These are phyloP conservation scores for Falco berigora DNA, from an alignment of 2,797 vertebrate genomes.

Conservation along the genomic window DNA sequence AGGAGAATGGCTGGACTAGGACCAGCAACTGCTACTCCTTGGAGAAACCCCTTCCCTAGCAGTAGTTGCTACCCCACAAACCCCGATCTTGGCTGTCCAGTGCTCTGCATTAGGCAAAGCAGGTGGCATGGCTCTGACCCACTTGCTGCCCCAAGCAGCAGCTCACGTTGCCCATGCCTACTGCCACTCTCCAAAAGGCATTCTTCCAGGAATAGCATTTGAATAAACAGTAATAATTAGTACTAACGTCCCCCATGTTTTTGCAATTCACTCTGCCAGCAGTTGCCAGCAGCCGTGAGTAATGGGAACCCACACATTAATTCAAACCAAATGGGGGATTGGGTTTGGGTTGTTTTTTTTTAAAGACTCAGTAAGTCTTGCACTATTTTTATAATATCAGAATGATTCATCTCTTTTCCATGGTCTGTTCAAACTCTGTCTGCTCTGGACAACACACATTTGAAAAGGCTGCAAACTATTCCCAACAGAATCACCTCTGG, in stretches of 20 bases:
- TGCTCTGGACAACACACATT: not conserved
- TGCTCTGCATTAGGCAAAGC: not conserved
- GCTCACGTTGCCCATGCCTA: not conserved
- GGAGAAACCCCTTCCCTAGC: not conserved
- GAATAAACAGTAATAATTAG: not conserved
- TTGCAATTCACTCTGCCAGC: not conserved
- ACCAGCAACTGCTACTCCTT: not conserved
- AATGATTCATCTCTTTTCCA: not conserved
- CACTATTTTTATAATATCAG: not conserved
- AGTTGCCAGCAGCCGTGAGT: not conserved
- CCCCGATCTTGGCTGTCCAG: not conserved
- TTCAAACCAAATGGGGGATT: not conserved
- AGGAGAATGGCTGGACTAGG: not conserved
- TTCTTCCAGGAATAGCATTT: not conserved
- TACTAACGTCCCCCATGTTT: not conserved
- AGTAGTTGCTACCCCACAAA: not conserved
- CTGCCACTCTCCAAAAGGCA: not conserved
- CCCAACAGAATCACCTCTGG: not conserved
- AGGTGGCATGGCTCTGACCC: not conserved
- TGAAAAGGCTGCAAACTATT: not conserved
- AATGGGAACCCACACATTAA: not conserved
- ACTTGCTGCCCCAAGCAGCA: not conserved
- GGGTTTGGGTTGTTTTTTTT: not conserved
- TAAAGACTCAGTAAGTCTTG: not conserved
- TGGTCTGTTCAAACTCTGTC: not conserved